Conservation (phyloP, 2,888 invertebrate genomes). For the Acronicta aceris region DNA sequence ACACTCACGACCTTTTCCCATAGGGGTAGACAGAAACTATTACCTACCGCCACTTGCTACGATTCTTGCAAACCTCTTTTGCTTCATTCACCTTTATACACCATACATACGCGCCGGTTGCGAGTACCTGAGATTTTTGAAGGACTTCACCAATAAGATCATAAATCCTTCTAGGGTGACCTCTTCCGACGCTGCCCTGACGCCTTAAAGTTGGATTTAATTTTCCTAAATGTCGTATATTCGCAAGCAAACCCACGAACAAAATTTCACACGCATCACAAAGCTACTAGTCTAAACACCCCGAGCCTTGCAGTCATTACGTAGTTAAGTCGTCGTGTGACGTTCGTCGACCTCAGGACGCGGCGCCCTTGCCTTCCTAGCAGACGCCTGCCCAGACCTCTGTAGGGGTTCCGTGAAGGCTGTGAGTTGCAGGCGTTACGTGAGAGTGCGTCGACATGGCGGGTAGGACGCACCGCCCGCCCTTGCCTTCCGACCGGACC, state of each 20-base stretch:
- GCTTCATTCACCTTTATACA: too few relatives aligned
- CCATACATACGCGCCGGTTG: too few relatives aligned
- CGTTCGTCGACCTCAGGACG: conserved; percentile 51
- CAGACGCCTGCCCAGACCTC: conserved; percentile 32
- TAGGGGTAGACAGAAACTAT: too few relatives aligned
- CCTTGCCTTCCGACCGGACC: conserved; percentile 52
- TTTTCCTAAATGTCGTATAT: too few relatives aligned
- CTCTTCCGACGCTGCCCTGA: too few relatives aligned
- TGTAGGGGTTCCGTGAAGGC: conserved; percentile 36
- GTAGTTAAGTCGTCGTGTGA: conserved; percentile 10
- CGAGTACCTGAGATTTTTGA: too few relatives aligned
- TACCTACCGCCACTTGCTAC: too few relatives aligned
- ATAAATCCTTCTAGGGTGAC: too few relatives aligned
- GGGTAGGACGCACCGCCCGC: conserved; percentile 38
- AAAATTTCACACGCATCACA: not conserved
- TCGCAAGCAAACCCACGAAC: conserved; percentile 18
- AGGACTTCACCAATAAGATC: too few relatives aligned
- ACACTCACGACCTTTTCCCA: too few relatives aligned
- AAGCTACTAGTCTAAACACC: conserved; percentile 20
- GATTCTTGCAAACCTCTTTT: too few relatives aligned
- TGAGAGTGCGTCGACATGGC: conserved; percentile 37
- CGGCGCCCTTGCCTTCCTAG: conserved; percentile 53
- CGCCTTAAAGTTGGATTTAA: too few relatives aligned
- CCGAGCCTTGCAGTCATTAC: conserved; percentile 34
- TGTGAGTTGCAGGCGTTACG: conserved; percentile 32